These are phyloP conservation scores for Himantopus leucocephalus DNA, from an alignment of 2,113 vertebrate genomes.

Conservation along the genomic window DNA sequence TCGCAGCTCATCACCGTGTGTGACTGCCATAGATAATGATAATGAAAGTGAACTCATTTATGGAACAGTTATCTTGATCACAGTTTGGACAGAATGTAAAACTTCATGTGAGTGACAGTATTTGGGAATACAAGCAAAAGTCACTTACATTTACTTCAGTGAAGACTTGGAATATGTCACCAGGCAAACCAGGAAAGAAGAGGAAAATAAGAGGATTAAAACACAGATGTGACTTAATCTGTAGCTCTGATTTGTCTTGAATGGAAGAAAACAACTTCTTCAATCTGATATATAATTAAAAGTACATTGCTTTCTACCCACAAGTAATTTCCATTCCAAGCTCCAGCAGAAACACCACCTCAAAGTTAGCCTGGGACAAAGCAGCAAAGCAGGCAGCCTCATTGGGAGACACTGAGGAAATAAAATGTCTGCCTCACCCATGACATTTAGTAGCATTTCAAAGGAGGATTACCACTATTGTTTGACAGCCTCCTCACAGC, in stretches of 20 bases:
- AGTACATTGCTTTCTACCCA: background rate
- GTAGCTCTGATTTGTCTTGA: background rate
- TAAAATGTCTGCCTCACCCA: background rate
- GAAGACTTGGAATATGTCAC: background rate
- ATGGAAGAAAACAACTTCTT: background rate
- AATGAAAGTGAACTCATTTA: slow-evolving; percentile 44
- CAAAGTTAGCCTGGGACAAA: background rate
- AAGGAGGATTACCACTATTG: background rate
- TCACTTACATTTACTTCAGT: background rate
- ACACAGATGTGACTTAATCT: background rate
- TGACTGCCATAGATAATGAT: slow-evolving; percentile 21
- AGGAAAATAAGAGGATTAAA: background rate
- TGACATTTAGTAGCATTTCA: background rate
- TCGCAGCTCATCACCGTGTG: background rate
- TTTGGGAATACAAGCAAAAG: slow-evolving; percentile 11
- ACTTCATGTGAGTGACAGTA: background rate
- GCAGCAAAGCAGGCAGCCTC: background rate
- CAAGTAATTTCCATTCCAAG: background rate
- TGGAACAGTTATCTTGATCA: slow-evolving; percentile 36
- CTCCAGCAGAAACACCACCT: background rate
- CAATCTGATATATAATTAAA: background rate
- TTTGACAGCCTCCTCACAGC: background rate
- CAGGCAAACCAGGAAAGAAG: background rate
- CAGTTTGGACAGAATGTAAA: slow-evolving; percentile 18
- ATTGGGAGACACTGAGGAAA: background rate